Percentiles rank a stretch among this genome's conserved stretches.
phyloP scores from a whole-genome alignment of 1,140 invertebrate species.

The Hylyphantes graminicola region DNA sequence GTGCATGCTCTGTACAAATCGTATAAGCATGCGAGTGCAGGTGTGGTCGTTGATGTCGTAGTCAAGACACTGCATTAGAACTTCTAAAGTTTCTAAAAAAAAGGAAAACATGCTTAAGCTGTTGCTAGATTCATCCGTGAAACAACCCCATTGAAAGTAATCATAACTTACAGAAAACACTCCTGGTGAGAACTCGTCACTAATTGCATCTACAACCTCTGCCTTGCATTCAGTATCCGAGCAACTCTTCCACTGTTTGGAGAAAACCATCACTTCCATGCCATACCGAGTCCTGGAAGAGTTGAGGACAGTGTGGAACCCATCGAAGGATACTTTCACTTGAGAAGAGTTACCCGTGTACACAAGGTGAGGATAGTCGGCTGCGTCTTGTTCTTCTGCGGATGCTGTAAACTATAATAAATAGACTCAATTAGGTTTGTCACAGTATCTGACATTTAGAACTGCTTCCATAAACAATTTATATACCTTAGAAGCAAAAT shows the following conservation, averaged over 20 bases:
- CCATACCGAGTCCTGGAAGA: constrained; percentile 27
- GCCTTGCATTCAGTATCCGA: not conserved
- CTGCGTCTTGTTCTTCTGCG: constrained; percentile 15
- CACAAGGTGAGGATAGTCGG: constrained; percentile 34
- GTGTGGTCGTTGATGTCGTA: no score
- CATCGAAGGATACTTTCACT: constrained; percentile 13
- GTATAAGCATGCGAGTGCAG: no score
- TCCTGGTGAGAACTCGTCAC: constrained; percentile 50
- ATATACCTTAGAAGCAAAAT: no score
- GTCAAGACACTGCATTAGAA: no score
- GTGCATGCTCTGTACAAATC: no score
- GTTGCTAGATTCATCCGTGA: no score
- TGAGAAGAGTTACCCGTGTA: constrained; percentile 40
- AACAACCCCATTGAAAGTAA: not conserved
- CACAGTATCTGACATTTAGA: no score
- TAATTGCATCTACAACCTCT: not conserved
- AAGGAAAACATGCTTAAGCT: not conserved
- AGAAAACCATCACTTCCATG: constrained; percentile 26
- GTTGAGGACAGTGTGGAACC: constrained; percentile 1
- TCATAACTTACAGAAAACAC: constrained; percentile 50
- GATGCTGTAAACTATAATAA: constrained; percentile 37
- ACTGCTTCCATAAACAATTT: no score
- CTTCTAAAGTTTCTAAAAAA: not conserved
- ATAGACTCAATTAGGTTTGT: not conserved
- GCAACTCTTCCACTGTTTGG: not conserved